A percentile compares a stretch with the other conserved stretches of the same genome.
Evolutionary conservation across 2,888 invertebrate species (phyloP).

Genomic region (Pseudococcus longispinus): DNA sequence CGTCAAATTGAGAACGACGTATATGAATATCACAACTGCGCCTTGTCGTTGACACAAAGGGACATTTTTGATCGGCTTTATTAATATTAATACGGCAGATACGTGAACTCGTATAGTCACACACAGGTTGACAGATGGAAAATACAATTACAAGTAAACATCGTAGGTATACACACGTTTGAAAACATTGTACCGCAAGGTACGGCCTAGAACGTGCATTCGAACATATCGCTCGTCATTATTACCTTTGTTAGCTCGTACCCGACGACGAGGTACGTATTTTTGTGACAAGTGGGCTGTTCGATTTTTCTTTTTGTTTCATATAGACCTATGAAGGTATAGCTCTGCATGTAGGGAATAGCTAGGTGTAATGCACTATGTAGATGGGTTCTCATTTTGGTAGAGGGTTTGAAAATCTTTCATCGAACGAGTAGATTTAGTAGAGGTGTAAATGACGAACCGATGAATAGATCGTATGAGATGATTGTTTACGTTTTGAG

Average conservation of each 20-base stretch:
- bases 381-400: not conserved
- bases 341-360: too few relatives aligned
- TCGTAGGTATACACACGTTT: conserved; percentile 18
- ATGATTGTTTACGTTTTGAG: not conserved
- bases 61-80: conserved; percentile 37
- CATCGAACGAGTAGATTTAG: not conserved
- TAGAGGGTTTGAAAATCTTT: conserved; percentile 4
- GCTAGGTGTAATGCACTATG: too few relatives aligned
- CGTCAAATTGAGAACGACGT: not conserved
- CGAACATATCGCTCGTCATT: conserved; percentile 42
- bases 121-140: conserved; percentile 16
- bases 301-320: not conserved
- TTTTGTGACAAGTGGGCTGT: conserved; percentile 19
- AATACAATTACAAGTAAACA: conserved; percentile 22
- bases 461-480: not conserved
- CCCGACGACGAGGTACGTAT: not conserved
- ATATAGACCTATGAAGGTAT: too few relatives aligned
- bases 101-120: not conserved
- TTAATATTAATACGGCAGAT: not conserved
- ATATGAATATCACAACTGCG: not conserved
- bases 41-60: not conserved
- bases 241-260: conserved; percentile 14
- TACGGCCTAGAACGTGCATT: conserved; percentile 43
- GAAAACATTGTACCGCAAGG: conserved; percentile 37
- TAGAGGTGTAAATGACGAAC: not conserved